Percentiles rank a stretch among this genome's conserved stretches.
These are phyloP conservation scores for Salminus brasiliensis DNA, from an alignment of 2,113 vertebrate species.

Conservation along the genomic window DNA sequence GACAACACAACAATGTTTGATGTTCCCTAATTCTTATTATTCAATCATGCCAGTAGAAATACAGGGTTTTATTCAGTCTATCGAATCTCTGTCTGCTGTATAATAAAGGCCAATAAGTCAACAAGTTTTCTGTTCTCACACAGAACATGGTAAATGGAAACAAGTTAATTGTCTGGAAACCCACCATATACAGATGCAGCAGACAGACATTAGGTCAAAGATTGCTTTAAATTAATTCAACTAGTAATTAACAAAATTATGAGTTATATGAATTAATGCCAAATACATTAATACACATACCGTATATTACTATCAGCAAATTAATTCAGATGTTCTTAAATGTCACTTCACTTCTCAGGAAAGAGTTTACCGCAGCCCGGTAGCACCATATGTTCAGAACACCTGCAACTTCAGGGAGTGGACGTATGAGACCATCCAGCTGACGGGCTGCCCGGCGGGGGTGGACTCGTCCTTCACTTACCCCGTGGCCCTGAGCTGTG, in stretches of 20 bases:
- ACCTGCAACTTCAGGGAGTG: constrained; percentile 85
- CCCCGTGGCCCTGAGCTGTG: constrained; percentile 84
- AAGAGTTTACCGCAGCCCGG: constrained; percentile 57
- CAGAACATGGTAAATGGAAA: background rate
- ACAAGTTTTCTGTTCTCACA: too few species aligned
- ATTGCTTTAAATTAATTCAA: background rate
- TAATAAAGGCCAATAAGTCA: background rate
- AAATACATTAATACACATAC: too few species aligned
- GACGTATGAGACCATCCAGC: constrained; percentile 79
- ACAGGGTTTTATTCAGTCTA: too few species aligned
- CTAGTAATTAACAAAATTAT: background rate
- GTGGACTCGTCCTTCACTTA: constrained; percentile 77
- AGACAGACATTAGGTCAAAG: background rate
- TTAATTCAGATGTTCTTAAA: too few species aligned
- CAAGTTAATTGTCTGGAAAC: background rate
- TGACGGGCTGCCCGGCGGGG: constrained; percentile 80
- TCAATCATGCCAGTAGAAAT: too few species aligned
- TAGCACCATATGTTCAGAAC: constrained; percentile 68
- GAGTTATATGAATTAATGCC: too few species aligned
- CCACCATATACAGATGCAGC: background rate
- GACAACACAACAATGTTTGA: too few species aligned
- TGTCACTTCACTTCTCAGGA: constrained; percentile 26
- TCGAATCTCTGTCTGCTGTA: background rate
- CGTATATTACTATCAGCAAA: too few species aligned
- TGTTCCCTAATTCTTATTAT: too few species aligned